Conservation (phyloP, 92 coral and sea anemone species). For the Umimayanthus kanabou region DNA sequence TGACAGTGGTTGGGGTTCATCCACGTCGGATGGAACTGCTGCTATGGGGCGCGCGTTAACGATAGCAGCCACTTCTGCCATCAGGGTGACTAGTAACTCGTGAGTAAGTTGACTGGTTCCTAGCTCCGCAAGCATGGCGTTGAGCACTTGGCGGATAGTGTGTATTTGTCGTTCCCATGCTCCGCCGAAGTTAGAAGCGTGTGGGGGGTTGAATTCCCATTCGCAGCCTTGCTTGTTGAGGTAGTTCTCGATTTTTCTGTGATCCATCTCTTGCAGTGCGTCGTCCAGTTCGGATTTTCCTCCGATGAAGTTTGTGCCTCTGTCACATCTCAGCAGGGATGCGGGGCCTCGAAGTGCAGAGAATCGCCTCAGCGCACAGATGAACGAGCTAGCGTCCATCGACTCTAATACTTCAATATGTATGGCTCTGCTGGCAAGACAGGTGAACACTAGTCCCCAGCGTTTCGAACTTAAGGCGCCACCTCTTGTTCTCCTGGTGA, state of each 20-base stretch:
- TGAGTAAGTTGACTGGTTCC: constrained; percentile 36
- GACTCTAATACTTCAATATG: not conserved
- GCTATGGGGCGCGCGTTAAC: constrained; percentile 41
- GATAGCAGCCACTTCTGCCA: constrained; percentile 49
- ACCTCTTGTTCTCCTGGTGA: not conserved
- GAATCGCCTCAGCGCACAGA: no score
- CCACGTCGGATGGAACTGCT: constrained; percentile 34
- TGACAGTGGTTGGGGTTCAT: constrained; percentile 40
- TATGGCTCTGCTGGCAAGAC: constrained; percentile 23
- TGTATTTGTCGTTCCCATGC: constrained; percentile 6
- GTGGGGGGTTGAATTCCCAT: constrained; percentile 39
- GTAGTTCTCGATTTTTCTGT: not conserved
- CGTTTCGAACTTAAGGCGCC: constrained; percentile 10
- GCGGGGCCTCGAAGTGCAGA: no score
- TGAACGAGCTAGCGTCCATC: no score
- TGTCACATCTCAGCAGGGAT: no score
- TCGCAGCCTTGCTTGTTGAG: constrained; percentile 2
- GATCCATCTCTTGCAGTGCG: constrained; percentile 35
- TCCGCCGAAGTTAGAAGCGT: constrained; percentile 28
- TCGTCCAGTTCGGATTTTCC: constrained; percentile 48
- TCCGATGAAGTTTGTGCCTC: constrained; percentile 12
- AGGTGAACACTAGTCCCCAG: constrained; percentile 1
- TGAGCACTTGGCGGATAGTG: not conserved
- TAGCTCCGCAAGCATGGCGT: constrained; percentile 9
- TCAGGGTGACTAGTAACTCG: constrained; percentile 34